Conservation (phyloP, 2,113 vertebrate genomes). For the Bubo bubo region DNA sequence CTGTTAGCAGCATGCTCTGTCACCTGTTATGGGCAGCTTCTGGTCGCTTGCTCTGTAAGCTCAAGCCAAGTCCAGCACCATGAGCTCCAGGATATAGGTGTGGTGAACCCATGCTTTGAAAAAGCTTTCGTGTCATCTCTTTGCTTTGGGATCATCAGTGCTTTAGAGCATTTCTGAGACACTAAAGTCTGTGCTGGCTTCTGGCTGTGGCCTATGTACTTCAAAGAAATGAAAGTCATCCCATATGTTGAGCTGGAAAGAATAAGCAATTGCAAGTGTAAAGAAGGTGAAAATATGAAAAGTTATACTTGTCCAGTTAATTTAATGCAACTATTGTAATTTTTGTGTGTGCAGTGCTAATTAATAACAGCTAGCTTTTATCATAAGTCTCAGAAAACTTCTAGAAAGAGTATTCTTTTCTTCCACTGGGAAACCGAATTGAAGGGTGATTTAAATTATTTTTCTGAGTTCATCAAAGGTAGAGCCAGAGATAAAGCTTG, state of each 20-base stretch:
- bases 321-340: neutral
- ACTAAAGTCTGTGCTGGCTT: rapidly evolving
- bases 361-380: neutral
- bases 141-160: neutral
- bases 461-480: neutral
- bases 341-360: neutral
- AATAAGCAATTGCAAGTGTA: neutral
- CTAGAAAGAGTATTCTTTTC: neutral
- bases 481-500: neutral
- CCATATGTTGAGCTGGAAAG: neutral
- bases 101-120: neutral
- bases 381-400: neutral
- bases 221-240: neutral
- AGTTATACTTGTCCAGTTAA: neutral
- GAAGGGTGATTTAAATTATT: neutral
- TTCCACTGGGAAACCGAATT: neutral
- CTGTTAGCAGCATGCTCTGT: rapidly evolving
- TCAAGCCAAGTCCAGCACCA: neutral
- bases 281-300: neutral
- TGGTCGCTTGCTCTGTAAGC: rapidly evolving
- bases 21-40: rapidly evolving
- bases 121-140: neutral
- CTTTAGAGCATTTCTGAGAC: neutral
- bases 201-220: neutral
- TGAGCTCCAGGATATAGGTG: rapidly evolving